A percentile compares a stretch with the other conserved stretches of the same genome.
These are phyloP conservation scores for Xiphophorus birchmanni DNA, from an alignment of 2,797 vertebrate species.

Conservation along the genomic window DNA sequence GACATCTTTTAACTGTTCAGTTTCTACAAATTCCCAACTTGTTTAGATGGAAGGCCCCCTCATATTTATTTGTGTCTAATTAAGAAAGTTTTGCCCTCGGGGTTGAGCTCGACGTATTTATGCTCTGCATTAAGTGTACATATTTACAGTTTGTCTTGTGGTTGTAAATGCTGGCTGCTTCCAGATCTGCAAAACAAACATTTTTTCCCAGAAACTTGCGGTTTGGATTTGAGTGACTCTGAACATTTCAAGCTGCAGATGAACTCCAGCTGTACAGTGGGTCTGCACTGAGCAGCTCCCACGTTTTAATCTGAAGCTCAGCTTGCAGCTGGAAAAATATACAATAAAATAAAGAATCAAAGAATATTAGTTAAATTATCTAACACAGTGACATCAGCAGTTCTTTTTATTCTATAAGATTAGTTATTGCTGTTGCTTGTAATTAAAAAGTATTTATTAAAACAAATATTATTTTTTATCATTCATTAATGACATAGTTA, in stretches of 20 bases:
- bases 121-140: background rate
- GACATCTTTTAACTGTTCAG: background rate
- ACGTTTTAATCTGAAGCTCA: background rate
- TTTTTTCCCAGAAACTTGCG: constrained; percentile 14
- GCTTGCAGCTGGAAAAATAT: background rate
- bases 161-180: background rate
- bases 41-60: background rate
- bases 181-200: background rate
- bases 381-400: background rate
- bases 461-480: background rate
- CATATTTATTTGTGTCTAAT: background rate
- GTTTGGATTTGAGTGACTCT: constrained; percentile 12
- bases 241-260: constrained; percentile 17
- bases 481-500: constrained; percentile 6
- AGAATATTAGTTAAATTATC: background rate
- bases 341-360: background rate
- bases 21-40: background rate
- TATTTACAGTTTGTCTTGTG: constrained; percentile 19
- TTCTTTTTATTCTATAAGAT: background rate
- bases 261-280: constrained; percentile 22
- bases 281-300: background rate
- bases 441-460: background rate
- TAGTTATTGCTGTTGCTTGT: background rate
- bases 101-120: background rate
- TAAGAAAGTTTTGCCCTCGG: background rate